These are phyloP conservation scores for Luidia sarsii DNA, from an alignment of 53 echinoderm and acorn worm genomes.

Conservation along the genomic window DNA sequence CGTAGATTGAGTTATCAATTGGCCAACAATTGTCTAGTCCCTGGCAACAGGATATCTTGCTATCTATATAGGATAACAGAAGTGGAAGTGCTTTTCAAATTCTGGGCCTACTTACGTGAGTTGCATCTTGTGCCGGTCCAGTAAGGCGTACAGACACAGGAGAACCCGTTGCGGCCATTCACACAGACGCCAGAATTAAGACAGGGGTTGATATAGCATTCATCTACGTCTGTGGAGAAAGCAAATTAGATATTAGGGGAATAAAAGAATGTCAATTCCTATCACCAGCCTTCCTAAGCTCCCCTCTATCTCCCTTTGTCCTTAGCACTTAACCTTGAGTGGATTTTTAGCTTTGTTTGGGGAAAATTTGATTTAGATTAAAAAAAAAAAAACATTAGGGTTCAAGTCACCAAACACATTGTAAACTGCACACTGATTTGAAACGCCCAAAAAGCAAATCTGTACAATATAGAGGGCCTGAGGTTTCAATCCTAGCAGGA, in stretches of 20 bases:
- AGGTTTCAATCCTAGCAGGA: too few relatives aligned
- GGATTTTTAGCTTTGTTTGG: not conserved
- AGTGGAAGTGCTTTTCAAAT: not conserved
- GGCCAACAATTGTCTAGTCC: too few relatives aligned
- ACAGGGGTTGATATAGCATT: constrained; percentile 52
- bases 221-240: constrained; percentile 59
- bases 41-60: too few relatives aligned
- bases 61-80: not conserved
- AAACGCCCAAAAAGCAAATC: too few relatives aligned
- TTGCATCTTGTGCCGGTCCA: constrained; percentile 57
- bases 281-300: too few relatives aligned
- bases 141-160: constrained; percentile 52
- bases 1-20: too few relatives aligned
- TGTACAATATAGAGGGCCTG: too few relatives aligned
- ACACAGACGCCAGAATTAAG: constrained; percentile 36
- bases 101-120: not conserved
- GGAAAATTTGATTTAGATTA: not conserved
- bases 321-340: not conserved
- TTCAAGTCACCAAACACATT: too few relatives aligned
- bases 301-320: not conserved
- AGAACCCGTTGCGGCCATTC: constrained; percentile 35
- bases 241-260: too few relatives aligned
- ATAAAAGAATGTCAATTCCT: too few relatives aligned
- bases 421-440: too few relatives aligned
- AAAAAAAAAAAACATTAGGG: too few relatives aligned